These are phyloP conservation scores for Choloepus didactylus DNA, from an alignment of 2,797 vertebrate genomes.

Conservation along the genomic window DNA sequence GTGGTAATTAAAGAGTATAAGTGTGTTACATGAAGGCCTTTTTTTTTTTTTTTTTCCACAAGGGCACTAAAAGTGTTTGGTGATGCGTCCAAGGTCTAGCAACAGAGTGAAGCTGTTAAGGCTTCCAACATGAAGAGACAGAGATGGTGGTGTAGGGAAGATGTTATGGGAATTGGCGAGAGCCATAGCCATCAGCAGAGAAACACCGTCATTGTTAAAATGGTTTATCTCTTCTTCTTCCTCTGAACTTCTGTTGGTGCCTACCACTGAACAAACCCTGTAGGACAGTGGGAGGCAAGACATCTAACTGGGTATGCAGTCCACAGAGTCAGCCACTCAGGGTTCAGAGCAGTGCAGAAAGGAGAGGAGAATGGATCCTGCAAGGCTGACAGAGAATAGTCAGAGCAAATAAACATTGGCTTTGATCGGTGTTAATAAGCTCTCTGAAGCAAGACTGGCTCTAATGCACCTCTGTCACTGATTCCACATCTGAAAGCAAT, in stretches of 20 bases:
- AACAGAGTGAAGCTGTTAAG: neutral
- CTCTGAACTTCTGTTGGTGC: neutral
- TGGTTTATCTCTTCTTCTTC: constrained; percentile 32
- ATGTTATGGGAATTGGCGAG: neutral
- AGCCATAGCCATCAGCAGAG: neutral
- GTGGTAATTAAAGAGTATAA: neutral
- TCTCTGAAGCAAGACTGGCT: neutral
- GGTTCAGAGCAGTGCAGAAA: neutral
- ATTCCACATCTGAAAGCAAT: neutral
- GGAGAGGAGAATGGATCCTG: neutral
- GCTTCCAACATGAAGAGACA: neutral
- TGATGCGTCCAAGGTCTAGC: neutral
- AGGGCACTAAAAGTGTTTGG: neutral
- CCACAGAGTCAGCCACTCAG: neutral
- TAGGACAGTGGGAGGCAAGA: neutral
- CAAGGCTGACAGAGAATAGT: neutral
- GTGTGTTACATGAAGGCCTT: neutral
- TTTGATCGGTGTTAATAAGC: neutral
- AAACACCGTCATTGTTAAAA: neutral
- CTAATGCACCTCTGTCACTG: neutral
- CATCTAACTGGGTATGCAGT: neutral
- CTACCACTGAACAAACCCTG: neutral
- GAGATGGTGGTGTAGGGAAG: neutral
- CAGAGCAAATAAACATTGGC: neutral
- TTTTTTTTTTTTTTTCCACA: neutral